Evolutionary conservation across 1,140 invertebrate genomes (phyloP).

Genomic region (Zaprionus gabonicus): DNA sequence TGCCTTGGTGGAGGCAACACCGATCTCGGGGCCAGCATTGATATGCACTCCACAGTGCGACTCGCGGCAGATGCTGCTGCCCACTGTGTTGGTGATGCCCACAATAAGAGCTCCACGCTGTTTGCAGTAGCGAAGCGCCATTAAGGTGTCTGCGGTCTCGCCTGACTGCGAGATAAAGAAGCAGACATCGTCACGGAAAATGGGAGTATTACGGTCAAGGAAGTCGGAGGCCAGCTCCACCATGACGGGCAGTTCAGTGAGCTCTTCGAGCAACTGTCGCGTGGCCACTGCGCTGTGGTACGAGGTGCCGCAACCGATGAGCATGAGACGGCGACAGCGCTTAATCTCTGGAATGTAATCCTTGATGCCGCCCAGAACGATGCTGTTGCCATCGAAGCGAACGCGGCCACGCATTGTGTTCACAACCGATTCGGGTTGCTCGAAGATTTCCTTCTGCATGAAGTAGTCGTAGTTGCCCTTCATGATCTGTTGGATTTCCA

Average conservation of each 20-base stretch:
- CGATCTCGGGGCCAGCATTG: conserved; percentile 99
- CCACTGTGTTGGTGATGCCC: conserved; percentile 94
- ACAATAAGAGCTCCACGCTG: conserved; percentile 97
- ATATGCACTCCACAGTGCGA: conserved; percentile 99
- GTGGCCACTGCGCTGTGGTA: conserved; percentile 99
- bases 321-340: conserved; percentile 96
- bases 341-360: conserved; percentile 99
- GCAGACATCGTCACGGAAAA: conserved; percentile 99
- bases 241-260: conserved; percentile 99
- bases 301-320: conserved; percentile 99
- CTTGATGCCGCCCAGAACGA: conserved; percentile 88
- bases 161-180: conserved; percentile 99
- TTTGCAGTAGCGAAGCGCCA: conserved; percentile 98
- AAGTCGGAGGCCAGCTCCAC: conserved; percentile 99
- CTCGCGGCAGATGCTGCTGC: conserved; percentile 99
- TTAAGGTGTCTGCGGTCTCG: conserved; percentile 99
- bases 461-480: conserved; percentile 99
- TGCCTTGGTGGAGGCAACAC: conserved; percentile 99
- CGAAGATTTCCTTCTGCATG: conserved; percentile 99
- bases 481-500: conserved; percentile 99
- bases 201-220: conserved; percentile 98
- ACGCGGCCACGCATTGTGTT: conserved; percentile 99
- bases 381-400: conserved; percentile 92
- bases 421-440: conserved; percentile 99
- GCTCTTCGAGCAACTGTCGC: conserved; percentile 97